phyloP scores from a whole-genome alignment of 2,888 invertebrate species.

The Palloptera scutellata region DNA sequence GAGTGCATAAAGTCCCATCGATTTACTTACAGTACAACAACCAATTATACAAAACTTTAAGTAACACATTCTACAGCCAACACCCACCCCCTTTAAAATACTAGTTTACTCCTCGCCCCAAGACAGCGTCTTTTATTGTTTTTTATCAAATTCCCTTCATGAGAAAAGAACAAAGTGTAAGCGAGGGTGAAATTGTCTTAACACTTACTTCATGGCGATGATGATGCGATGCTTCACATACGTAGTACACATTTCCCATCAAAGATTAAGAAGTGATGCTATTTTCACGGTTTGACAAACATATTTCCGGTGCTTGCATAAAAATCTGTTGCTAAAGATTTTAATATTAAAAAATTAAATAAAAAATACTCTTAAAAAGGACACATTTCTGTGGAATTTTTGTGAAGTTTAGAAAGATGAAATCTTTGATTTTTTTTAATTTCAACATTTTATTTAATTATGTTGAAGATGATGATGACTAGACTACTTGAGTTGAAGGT shows the following conservation, averaged over 20 bases:
- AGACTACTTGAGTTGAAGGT: neutral
- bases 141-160: constrained; percentile 33
- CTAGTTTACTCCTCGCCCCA: constrained; percentile 6
- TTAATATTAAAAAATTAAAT: neutral
- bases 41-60: too few species aligned
- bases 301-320: constrained; percentile 42
- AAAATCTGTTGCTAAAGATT: constrained; percentile 9
- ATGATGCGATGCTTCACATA: too few species aligned
- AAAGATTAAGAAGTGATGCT: constrained; percentile 27
- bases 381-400: constrained; percentile 7
- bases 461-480: constrained; percentile 39
- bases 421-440: constrained; percentile 48
- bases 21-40: too few species aligned
- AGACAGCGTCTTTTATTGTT: constrained; percentile 30
- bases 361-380: neutral
- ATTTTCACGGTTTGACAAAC: constrained; percentile 42
- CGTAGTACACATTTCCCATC: constrained; percentile 17
- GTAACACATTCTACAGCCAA: too few species aligned
- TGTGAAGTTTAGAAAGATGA: constrained; percentile 1
- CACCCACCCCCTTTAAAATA: too few species aligned
- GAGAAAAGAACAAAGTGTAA: constrained; percentile 18
- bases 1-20: too few species aligned
- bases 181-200: constrained; percentile 25
- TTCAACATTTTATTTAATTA: constrained; percentile 59
- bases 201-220: neutral